phyloP scores from a whole-genome alignment of 2,797 vertebrate species.

The Macroramphosus scolopax region DNA sequence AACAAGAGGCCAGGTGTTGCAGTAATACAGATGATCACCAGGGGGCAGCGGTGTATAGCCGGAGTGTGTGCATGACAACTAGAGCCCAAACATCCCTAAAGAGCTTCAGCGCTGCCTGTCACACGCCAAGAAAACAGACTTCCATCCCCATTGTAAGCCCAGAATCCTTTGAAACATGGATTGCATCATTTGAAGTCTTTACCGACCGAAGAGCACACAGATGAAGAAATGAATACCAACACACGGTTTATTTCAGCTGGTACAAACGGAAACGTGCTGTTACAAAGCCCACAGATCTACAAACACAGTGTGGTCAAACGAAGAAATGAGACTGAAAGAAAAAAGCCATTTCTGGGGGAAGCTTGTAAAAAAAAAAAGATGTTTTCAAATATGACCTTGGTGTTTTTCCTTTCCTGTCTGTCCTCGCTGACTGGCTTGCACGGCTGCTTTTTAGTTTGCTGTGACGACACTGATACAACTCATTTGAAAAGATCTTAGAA shows the following conservation, averaged over 20 bases:
- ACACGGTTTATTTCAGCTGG: slow-evolving; percentile 20
- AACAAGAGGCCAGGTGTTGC: slow-evolving; percentile 92
- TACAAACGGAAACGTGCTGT: slow-evolving; percentile 17
- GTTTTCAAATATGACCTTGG: slow-evolving; percentile 17
- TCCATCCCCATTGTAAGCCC: slow-evolving; percentile 61
- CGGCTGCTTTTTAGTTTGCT: slow-evolving; percentile 33
- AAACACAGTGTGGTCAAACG: slow-evolving; percentile 22
- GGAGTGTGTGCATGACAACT: slow-evolving; percentile 41
- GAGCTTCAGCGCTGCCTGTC: slow-evolving; percentile 55
- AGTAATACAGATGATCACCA: slow-evolving; percentile 73
- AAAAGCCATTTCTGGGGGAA: slow-evolving; percentile 36
- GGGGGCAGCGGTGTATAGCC: slow-evolving; percentile 55
- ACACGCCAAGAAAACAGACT: slow-evolving; percentile 58
- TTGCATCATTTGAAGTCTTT: slow-evolving; percentile 40
- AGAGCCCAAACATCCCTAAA: slow-evolving; percentile 54
- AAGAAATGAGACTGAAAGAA: slow-evolving; percentile 27
- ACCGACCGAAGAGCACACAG: slow-evolving; percentile 35
- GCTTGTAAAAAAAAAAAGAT: neutral
- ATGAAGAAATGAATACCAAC: slow-evolving; percentile 34
- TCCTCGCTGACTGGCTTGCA: slow-evolving; percentile 38
- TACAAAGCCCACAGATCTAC: slow-evolving; percentile 11
- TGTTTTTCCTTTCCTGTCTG: slow-evolving; percentile 30
- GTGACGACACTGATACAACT: slow-evolving; percentile 18
- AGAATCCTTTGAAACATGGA: slow-evolving; percentile 71
- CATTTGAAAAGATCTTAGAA: slow-evolving; percentile 5